Evolutionary conservation across 2,113 vertebrate species (phyloP).

Genomic region (Naja naja): DNA sequence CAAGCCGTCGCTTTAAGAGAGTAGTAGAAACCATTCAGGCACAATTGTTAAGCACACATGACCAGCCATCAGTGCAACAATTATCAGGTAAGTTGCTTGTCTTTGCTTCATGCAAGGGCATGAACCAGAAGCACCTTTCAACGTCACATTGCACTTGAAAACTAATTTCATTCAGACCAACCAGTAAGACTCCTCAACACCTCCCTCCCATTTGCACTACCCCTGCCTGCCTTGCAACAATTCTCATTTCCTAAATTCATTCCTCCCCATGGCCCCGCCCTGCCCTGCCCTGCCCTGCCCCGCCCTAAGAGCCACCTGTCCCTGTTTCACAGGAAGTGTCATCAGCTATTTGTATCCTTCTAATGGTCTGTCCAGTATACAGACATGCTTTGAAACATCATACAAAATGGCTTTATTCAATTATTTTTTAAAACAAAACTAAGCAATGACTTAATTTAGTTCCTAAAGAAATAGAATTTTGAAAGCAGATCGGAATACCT

Average conservation of each 20-base stretch:
- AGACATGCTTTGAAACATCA: slow-evolving; percentile 8
- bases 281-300: slow-evolving; percentile 29
- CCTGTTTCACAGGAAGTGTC: slow-evolving; percentile 60
- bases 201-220: slow-evolving; percentile 25
- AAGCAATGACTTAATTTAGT: background rate
- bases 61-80: slow-evolving; percentile 94
- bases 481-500: slow-evolving; percentile 7
- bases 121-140: slow-evolving; percentile 52
- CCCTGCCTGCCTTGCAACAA: slow-evolving; percentile 53
- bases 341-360: slow-evolving; percentile 37
- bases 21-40: slow-evolving; percentile 99
- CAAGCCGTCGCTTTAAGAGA: slow-evolving; percentile 97
- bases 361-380: slow-evolving; percentile 19
- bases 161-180: slow-evolving; percentile 42
- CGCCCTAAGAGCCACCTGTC: slow-evolving; percentile 62
- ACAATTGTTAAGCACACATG: slow-evolving; percentile 97
- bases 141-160: slow-evolving; percentile 40
- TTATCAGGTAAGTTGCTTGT: slow-evolving; percentile 87
- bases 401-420: slow-evolving; percentile 40
- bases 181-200: slow-evolving; percentile 33
- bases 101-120: slow-evolving; percentile 58
- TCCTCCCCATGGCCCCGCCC: slow-evolving; percentile 36
- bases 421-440: background rate
- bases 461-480: background rate
- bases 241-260: slow-evolving; percentile 42